Evolutionary conservation across 2,797 vertebrate genomes (phyloP), one percentile per base, ranked within the genome.

Genomic region (Kryptolebias ocellatus): DNA sequence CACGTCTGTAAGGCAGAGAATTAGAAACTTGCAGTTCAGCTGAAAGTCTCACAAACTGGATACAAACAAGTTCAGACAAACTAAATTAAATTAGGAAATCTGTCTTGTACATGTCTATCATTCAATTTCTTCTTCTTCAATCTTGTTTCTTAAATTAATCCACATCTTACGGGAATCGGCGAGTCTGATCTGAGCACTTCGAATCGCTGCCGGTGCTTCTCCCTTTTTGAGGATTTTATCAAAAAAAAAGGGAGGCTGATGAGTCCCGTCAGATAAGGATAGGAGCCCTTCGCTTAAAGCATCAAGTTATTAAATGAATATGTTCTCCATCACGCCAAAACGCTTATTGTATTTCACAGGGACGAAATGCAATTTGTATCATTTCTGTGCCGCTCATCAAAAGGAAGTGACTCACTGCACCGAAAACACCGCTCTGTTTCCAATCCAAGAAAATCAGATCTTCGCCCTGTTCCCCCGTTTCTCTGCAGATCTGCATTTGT

Each of bases 281-380:
- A 64, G 76, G 66, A 80, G 83, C 83, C 78, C 73, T 89, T 85
- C 57, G 56, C 88, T 90, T 89, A 81, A 89, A 90, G 83, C 89
- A 58, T 64, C 66, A 73, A 49, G 78, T 82, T 86, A 88, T 90
- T 79, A 92, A 92, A 93, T 90, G 86, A 92, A 91, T 77, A 93
- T 83, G 89, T 92, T 90, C 88, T 92, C 92, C 93, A 89, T 93
- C 91, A 91, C 85, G 76, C 84, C 88, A 16, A 67, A 42, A 64
- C 68, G 50, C 88, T 93, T 92, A 93, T 94, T 92, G 81, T 86
- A 83, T 93, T 93, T 92, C 86, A 85, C 75, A 72, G 66, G 75
- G 84, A 61, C 78, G 17, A 89, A 93, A 93, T 93, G 88, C 70
- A 87, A 93, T 93, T 93, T 92, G 90, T 90, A 89, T 87, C 87